Evolutionary conservation across 2,797 vertebrate genomes (phyloP).

Genomic region (Propithecus perrieri): DNA sequence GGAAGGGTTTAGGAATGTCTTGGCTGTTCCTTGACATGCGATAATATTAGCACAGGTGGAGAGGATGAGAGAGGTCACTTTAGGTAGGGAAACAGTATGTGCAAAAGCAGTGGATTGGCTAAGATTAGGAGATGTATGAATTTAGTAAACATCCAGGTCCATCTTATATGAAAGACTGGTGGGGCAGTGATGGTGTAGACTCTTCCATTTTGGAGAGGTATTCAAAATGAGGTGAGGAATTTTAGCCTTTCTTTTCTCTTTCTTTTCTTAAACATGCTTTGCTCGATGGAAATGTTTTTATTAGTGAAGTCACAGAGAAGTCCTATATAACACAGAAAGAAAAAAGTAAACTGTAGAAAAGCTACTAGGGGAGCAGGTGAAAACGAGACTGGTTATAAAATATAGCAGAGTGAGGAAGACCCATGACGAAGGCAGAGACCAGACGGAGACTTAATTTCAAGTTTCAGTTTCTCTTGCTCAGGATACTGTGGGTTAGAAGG

Average conservation of each 20-base stretch:
- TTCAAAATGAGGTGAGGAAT: not conserved
- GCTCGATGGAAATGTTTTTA: not conserved
- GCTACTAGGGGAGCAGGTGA: not conserved
- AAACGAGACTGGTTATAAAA: not conserved
- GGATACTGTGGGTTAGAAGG: not conserved
- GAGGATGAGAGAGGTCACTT: not conserved
- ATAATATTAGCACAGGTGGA: not conserved
- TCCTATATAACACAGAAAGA: not conserved
- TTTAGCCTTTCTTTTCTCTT: not conserved
- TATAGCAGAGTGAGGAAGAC: not conserved
- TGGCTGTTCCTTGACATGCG: not conserved
- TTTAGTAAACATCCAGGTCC: not conserved
- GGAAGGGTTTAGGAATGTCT: not conserved
- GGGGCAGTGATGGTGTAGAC: not conserved
- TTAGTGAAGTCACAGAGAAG: not conserved
- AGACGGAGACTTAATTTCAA: not conserved
- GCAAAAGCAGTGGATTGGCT: not conserved
- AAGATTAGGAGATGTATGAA: not conserved
- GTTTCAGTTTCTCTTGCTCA: not conserved
- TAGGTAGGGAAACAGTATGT: not conserved
- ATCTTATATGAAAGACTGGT: not conserved
- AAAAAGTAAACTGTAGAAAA: not conserved
- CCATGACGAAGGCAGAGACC: not conserved
- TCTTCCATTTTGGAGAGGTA: not conserved
- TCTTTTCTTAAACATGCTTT: not conserved